Percentiles rank a stretch among this genome's conserved stretches.
phyloP scores from a whole-genome alignment of 2,888 invertebrate species.

The Smittia aterrima region DNA sequence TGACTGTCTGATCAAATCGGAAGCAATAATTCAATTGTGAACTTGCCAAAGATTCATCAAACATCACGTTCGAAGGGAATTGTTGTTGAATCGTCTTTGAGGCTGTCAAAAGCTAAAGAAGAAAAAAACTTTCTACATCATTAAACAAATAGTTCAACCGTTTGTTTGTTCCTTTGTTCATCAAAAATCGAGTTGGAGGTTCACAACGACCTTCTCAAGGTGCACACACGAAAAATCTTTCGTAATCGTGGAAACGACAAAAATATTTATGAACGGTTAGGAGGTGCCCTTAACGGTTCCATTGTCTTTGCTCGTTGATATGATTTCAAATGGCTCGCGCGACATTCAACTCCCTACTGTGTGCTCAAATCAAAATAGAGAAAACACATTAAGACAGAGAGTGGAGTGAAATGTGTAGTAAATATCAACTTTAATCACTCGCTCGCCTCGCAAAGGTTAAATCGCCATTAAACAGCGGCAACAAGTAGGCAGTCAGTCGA shows the following conservation, averaged over 20 bases:
- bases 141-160: too few relatives aligned
- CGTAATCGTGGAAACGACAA: not conserved
- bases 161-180: too few relatives aligned
- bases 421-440: not conserved
- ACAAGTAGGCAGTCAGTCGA: conserved; percentile 7
- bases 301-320: not conserved
- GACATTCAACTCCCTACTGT: not conserved
- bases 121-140: too few relatives aligned
- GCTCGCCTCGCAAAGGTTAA: conserved; percentile 27
- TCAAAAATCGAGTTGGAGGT: too few relatives aligned
- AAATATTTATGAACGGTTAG: not conserved
- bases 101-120: too few relatives aligned
- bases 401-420: not conserved
- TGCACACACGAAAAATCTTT: not conserved
- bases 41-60: too few relatives aligned
- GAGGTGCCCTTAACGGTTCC: not conserved
- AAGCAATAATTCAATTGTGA: too few relatives aligned
- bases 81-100: too few relatives aligned
- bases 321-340: not conserved
- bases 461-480: conserved; percentile 19
- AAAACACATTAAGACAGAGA: not conserved
- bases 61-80: too few relatives aligned
- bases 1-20: too few relatives aligned
- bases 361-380: conserved; percentile 8
- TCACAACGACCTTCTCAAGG: not conserved